A percentile compares a stretch with the other conserved stretches of the same genome.
Conservation (phyloP, 2,888 invertebrate species). For the Caenorhabditis zanzibari region DNA sequence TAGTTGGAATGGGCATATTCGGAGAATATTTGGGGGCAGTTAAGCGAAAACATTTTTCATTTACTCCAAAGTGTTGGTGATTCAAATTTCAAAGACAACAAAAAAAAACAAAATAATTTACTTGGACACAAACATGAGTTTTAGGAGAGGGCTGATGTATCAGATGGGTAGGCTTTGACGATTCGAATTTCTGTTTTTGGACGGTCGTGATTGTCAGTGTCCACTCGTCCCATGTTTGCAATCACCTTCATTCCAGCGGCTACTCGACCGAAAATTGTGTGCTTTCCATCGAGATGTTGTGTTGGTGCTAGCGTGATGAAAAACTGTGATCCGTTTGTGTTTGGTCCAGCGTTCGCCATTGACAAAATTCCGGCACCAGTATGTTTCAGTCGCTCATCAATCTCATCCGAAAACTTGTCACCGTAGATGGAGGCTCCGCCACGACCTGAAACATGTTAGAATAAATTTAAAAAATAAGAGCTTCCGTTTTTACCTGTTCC, state of each 20-base stretch:
- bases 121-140: neutral
- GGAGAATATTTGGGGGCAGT: neutral
- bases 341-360: slow-evolving; percentile 98
- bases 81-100: slow-evolving; percentile 11
- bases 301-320: slow-evolving; percentile 97
- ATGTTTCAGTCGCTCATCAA: slow-evolving; percentile 94
- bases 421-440: slow-evolving; percentile 98
- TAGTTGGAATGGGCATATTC: slow-evolving; percentile 1
- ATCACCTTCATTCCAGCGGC: slow-evolving; percentile 85
- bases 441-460: slow-evolving; percentile 86
- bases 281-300: slow-evolving; percentile 98
- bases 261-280: slow-evolving; percentile 91
- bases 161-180: slow-evolving; percentile 78
- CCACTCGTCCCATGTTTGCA: slow-evolving; percentile 94
- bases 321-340: slow-evolving; percentile 98
- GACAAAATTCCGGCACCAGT: slow-evolving; percentile 88
- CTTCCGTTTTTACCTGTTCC: slow-evolving; percentile 88
- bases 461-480: neutral
- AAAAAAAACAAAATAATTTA: slow-evolving; percentile 16
- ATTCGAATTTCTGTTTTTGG: slow-evolving; percentile 91
- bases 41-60: slow-evolving; percentile 13
- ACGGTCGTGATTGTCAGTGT: slow-evolving; percentile 94
- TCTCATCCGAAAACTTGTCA: slow-evolving; percentile 95
- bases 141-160: slow-evolving; percentile 65
- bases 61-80: slow-evolving; percentile 8